These are phyloP conservation scores for Dipodomys spectabilis DNA, from an alignment of 2,113 vertebrate species.

Conservation along the genomic window DNA sequence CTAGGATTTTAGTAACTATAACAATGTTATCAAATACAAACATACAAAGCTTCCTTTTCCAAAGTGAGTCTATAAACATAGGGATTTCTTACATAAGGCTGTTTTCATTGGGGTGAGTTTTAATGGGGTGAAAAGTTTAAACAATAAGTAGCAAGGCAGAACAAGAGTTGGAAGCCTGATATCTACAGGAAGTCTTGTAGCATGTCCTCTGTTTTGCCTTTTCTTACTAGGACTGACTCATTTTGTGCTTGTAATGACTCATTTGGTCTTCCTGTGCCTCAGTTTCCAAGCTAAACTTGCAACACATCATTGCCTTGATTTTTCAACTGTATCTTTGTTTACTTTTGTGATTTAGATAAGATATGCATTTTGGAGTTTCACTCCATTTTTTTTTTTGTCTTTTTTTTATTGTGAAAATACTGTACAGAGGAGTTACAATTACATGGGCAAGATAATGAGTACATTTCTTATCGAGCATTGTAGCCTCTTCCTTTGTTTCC, in stretches of 20 bases:
- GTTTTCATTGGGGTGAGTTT: slow-evolving; percentile 49
- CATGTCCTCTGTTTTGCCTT: not conserved
- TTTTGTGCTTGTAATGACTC: not conserved
- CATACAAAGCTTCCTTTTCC: slow-evolving; percentile 56
- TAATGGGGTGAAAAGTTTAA: slow-evolving; percentile 54
- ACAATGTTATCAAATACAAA: slow-evolving; percentile 70
- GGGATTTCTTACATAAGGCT: slow-evolving; percentile 42
- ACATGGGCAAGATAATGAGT: too few species aligned
- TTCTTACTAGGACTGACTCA: slow-evolving; percentile 25
- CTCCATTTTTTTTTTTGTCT: not conserved
- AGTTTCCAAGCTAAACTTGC: slow-evolving; percentile 41
- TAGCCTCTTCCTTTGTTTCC: too few species aligned
- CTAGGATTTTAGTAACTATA: slow-evolving; percentile 55
- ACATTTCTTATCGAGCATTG: too few species aligned
- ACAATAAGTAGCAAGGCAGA: not conserved
- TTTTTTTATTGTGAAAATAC: too few species aligned
- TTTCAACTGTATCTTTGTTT: not conserved
- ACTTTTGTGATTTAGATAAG: not conserved
- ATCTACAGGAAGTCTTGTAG: not conserved
- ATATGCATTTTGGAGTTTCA: not conserved
- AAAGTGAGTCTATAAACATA: slow-evolving; percentile 28
- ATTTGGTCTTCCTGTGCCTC: not conserved
- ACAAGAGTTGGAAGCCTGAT: not conserved
- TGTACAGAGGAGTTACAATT: too few species aligned
- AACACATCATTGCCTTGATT: not conserved